Evolutionary conservation across 2,797 vertebrate genomes (phyloP), one percentile per base, ranked within the genome.

Genomic region (Muraenolepis orangiensis): DNA sequence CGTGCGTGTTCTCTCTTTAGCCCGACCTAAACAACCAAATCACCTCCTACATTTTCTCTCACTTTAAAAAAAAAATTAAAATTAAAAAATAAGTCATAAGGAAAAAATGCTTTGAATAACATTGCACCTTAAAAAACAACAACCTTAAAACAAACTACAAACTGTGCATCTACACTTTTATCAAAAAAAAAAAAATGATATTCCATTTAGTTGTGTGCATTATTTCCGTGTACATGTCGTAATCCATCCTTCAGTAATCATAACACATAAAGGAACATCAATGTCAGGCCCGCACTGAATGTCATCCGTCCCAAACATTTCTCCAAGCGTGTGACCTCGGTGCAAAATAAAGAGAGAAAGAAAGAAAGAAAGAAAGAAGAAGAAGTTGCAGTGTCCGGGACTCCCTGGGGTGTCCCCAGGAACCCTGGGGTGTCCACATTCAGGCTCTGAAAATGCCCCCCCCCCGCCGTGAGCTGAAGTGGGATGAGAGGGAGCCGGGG

Each of bases 401-500:
- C 18, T 20, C 32, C 40, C 71, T 26, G 6, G 3, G 75, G 32
- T 5, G 4, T n/a, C 10, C 0, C 42, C 5, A 14, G 23, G 69
- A 46, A 74, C 66, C 40, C 72, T 20, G 3, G 78, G 6, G 68
- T 2, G 71, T 23, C 40, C 71, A 67, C 68, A 74, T 32, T 72
- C 42, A 23, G 71, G 18, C 20, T 3, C 20, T 31, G 14, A 42
- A n/a, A 46, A 16, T 72, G 71, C 31, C 29, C 29, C 68, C 18
- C 61, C 61, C 30, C 66, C 30, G 64, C 78, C 42, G 76, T 81
- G 79, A 29, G 76, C 16, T 16, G 87, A 71, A 76, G 66, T 73
- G 77, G 23, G 14, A 40, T 23, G 18, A n/a, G 20, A 34, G 20
- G 68, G 31, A 70, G 23, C 73, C 70, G 71, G 71, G 71, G 78